Evolutionary conservation across 2,888 invertebrate genomes (phyloP), one percentile per base, ranked within the genome.

Genomic region (Strigamia crassipes): DNA sequence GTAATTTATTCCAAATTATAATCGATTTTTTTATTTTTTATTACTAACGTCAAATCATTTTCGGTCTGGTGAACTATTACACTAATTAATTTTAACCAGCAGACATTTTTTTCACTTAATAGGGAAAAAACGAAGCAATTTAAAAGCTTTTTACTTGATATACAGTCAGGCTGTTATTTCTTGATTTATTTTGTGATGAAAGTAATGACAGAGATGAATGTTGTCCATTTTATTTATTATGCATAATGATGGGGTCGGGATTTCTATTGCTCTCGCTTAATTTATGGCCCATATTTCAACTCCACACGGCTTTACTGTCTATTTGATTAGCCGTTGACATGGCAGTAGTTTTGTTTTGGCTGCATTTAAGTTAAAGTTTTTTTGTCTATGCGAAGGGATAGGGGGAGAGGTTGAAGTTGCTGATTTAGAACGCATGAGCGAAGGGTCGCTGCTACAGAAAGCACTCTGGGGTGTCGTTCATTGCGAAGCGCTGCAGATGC

Each of bases 171-270:
- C 61, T 23, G 21, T 8, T 61, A 21, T 18, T 18, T 18, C 61
- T 3, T 61, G 61, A 61, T 61, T 61, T 61, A 61, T 61, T n/a
- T 61, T 61, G 61, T 61, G 61, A 61, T 61, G 61, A 61, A 61
- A 23, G 21, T 12, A 21, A 61, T 23, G 61, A 21, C 61, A 61
- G 61, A 61, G 61, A 61, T 61, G 61, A 61, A 61, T 61, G 61
- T 21, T n/a, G 61, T 61, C 61, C 61, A 23, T 61, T 61, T 61
- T 61, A 61, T 61, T 61, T 61, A 61, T 61, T 23, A 18, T 61
- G 61, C 61, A 61, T 61, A 61, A 61, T 61, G 61, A 61, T 61
- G 61, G 61, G 61, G 61, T 61, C 61, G 18, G 61, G 21, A 61
- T 61, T 61, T 61, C n/a, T 61, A 21, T 61, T 61, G 61, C 51